These are phyloP conservation scores for Sicus ferrugineus DNA, from an alignment of 2,888 invertebrate genomes.

Conservation along the genomic window DNA sequence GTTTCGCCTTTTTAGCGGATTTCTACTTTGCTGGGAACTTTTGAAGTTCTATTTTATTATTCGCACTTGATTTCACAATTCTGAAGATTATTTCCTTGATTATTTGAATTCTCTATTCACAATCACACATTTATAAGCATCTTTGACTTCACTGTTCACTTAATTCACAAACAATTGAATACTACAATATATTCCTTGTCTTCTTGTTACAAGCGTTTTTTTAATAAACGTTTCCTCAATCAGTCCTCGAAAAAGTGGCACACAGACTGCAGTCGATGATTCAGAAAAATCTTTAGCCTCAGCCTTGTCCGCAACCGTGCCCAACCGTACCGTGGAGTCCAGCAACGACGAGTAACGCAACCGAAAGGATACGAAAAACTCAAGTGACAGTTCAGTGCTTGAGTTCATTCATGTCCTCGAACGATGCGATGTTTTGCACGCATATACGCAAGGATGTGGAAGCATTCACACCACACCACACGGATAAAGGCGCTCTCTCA, in stretches of 20 bases:
- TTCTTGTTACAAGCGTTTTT: no score
- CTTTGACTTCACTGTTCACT: background rate
- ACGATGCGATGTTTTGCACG: constrained; percentile 15
- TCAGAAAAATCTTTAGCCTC: constrained; percentile 4
- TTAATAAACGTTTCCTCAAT: background rate
- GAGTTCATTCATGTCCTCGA: constrained; percentile 30
- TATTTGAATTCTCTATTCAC: background rate
- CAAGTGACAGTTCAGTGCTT: constrained; percentile 6
- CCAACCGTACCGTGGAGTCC: constrained; percentile 21
- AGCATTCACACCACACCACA: background rate
- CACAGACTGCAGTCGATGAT: background rate
- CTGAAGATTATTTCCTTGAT: background rate
- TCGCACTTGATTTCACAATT: background rate
- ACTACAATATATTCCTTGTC: background rate
- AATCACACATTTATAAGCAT: background rate
- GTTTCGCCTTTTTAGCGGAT: background rate
- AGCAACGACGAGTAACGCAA: constrained; percentile 22
- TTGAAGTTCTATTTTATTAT: background rate
- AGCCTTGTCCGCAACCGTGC: constrained; percentile 24
- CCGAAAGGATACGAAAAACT: constrained; percentile 17
- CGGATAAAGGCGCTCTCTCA: background rate
- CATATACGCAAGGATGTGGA: background rate
- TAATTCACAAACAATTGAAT: background rate
- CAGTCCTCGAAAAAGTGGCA: no score
- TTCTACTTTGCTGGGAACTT: background rate